Percentiles rank a stretch among this genome's conserved stretches.
Evolutionary conservation across 2,113 vertebrate genomes (phyloP).

Genomic region (Colistium nudipinnis): DNA sequence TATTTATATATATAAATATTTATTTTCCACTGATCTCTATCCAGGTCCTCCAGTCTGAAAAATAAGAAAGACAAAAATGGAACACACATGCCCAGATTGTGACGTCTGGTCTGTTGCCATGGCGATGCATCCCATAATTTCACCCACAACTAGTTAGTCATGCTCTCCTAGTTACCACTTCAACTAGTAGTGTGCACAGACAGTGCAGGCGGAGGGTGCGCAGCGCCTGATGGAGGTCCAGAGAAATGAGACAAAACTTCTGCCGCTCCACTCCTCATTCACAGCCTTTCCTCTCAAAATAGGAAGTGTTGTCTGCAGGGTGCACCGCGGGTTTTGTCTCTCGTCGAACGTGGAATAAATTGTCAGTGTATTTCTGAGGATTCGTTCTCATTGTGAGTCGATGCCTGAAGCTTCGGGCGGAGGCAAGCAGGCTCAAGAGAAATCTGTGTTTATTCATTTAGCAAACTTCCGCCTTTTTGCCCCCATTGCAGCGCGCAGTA

Average conservation of each 20-base stretch:
- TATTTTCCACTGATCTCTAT: constrained; percentile 77
- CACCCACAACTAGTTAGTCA: constrained; percentile 85
- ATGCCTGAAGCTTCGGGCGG: neutral
- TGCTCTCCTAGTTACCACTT: constrained; percentile 77
- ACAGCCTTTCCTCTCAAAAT: constrained; percentile 1
- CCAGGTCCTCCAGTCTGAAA: constrained; percentile 84
- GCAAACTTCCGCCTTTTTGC: constrained; percentile 18
- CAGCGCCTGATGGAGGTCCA: constrained; percentile 27
- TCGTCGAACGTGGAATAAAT: too few species aligned
- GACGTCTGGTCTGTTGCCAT: constrained; percentile 98
- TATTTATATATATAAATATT: constrained; percentile 39
- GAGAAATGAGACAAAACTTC: constrained; percentile 60
- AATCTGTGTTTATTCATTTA: neutral
- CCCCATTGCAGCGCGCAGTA: neutral
- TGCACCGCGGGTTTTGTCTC: neutral
- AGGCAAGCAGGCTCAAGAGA: too few species aligned
- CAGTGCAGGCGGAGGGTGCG: neutral
- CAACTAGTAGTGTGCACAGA: constrained; percentile 68
- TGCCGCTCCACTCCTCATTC: constrained; percentile 13
- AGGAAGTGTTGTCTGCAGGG: neutral
- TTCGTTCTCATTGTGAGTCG: neutral
- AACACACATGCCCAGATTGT: constrained; percentile 94
- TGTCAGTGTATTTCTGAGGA: too few species aligned
- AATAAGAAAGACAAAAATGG: constrained; percentile 84
- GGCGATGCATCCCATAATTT: constrained; percentile 95